phyloP scores from a whole-genome alignment of 2,113 vertebrate species.

The Triplophysa rosa region DNA sequence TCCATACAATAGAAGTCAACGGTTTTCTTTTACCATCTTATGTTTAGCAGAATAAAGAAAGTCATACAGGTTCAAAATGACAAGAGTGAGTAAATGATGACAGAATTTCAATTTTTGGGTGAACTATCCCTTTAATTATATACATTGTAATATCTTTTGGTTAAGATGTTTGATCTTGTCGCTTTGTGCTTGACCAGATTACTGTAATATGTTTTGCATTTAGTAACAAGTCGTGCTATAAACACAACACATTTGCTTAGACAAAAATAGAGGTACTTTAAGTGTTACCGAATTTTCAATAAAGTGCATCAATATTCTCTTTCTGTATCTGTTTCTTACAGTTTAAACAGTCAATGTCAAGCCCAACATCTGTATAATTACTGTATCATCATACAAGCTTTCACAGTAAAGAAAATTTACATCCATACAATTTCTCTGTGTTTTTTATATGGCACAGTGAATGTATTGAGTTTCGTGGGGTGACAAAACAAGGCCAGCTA shows the following conservation, averaged over 20 bases:
- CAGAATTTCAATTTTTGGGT: no score
- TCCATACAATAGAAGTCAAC: no score
- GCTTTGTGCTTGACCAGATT: neutral
- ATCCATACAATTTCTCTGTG: neutral
- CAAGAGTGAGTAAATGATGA: no score
- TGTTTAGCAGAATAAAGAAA: no score
- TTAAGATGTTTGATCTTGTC: neutral
- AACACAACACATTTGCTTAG: neutral
- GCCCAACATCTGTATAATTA: neutral
- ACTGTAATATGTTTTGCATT: no score
- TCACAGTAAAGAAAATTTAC: slow-evolving; percentile 8
- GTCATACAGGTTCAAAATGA: no score
- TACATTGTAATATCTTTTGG: neutral
- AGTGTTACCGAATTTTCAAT: neutral
- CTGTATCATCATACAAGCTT: neutral
- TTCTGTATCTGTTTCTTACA: neutral
- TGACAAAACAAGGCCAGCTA: slow-evolving; percentile 5
- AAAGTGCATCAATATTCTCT: neutral
- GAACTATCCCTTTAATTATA: no score
- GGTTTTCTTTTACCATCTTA: no score
- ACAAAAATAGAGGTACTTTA: neutral
- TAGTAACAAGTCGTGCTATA: neutral
- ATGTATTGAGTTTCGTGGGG: slow-evolving; percentile 38
- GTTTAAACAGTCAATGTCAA: neutral
- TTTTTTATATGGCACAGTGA: neutral